These are phyloP conservation scores for Melitaea cinxia DNA, from an alignment of 1,140 invertebrate genomes.

Conservation along the genomic window DNA sequence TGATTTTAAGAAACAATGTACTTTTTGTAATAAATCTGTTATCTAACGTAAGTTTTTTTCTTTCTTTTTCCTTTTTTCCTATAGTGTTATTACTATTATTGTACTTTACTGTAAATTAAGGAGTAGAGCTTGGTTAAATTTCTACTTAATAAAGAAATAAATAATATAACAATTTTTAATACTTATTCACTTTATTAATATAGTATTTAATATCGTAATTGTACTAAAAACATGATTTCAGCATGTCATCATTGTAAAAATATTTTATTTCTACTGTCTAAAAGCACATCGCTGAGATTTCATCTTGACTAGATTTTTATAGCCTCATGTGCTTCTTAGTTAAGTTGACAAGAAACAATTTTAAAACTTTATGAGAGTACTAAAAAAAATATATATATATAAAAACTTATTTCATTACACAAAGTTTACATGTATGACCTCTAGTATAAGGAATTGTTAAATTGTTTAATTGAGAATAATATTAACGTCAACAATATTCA, in stretches of 20 bases:
- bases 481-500: slow-evolving; percentile 12
- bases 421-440: slow-evolving; percentile 7
- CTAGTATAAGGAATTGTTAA: slow-evolving; percentile 15
- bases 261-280: slow-evolving; percentile 2
- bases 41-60: background rate
- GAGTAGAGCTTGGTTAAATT: background rate
- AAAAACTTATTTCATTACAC: background rate
- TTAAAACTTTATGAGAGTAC: too few relatives aligned
- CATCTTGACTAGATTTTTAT: slow-evolving; percentile 39
- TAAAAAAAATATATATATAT: too few relatives aligned
- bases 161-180: slow-evolving; percentile 8
- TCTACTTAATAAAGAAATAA: background rate
- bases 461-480: background rate
- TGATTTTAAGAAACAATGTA: slow-evolving; percentile 6
- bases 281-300: slow-evolving; percentile 10
- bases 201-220: slow-evolving; percentile 13
- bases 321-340: background rate
- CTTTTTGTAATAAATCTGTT: slow-evolving; percentile 1
- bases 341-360: background rate
- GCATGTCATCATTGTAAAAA: background rate
- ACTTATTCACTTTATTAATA: slow-evolving; percentile 18
- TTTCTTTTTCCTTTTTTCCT: background rate
- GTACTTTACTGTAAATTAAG: background rate
- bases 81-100: background rate
- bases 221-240: slow-evolving; percentile 18